Evolutionary conservation across 2,888 invertebrate genomes (phyloP).

Genomic region (Stenchaetothrips biformis): DNA sequence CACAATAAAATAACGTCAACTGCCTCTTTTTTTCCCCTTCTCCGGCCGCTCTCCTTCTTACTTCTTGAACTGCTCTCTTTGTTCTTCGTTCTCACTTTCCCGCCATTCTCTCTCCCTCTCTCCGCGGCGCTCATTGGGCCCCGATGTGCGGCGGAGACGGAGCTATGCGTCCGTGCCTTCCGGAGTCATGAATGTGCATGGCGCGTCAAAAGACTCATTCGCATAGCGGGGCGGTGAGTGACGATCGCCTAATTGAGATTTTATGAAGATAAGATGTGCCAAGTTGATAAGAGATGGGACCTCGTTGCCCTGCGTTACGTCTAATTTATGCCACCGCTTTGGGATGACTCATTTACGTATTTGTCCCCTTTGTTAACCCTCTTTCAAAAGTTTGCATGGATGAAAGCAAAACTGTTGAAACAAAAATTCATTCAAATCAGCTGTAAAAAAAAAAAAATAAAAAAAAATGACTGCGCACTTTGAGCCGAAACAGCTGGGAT

Average conservation of each 20-base stretch:
- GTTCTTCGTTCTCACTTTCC: neutral
- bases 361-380: no score
- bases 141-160: no score
- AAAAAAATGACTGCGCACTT: neutral
- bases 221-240: neutral
- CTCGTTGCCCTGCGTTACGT: neutral
- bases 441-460: neutral
- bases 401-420: neutral
- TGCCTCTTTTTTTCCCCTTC: neutral
- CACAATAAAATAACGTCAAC: slow-evolving; percentile 11
- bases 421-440: neutral
- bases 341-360: no score
- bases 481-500: neutral
- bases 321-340: neutral
- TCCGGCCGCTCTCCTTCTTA: slow-evolving; percentile 12
- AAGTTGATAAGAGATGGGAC: neutral
- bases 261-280: slow-evolving; percentile 8
- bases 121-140: no score
- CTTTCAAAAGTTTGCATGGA: no score
- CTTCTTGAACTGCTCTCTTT: slow-evolving; percentile 19
- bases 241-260: slow-evolving; percentile 19
- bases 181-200: neutral
- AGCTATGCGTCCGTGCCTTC: neutral
- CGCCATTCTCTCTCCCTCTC: slow-evolving; percentile 22
- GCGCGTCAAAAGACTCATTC: neutral